Conservation (phyloP, 1,140 invertebrate species). For the Saccostrea echinata region DNA sequence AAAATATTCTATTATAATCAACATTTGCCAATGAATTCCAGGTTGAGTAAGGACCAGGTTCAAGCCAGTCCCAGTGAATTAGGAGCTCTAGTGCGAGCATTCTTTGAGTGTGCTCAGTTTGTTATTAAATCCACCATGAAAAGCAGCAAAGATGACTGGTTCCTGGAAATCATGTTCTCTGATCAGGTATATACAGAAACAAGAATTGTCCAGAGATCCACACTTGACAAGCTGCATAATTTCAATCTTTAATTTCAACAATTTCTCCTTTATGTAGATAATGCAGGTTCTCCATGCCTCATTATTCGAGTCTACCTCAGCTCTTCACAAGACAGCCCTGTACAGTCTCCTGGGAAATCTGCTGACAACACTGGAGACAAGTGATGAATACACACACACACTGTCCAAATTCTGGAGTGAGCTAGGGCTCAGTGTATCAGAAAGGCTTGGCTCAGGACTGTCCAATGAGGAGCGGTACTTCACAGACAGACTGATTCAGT, state of each 20-base stretch:
- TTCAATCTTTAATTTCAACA: not conserved
- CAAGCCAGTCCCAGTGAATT: conserved; percentile 83
- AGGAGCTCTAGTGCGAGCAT: conserved; percentile 83
- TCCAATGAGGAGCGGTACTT: conserved; percentile 42
- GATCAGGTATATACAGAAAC: conserved; percentile 62
- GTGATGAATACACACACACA: conserved; percentile 25
- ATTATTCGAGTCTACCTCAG: conserved; percentile 64
- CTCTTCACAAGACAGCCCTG: conserved; percentile 67
- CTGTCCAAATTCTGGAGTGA: conserved; percentile 61
- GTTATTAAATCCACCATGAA: conserved; percentile 63
- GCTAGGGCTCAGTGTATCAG: conserved; percentile 55
- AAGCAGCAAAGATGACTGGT: conserved; percentile 25
- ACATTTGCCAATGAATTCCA: conserved; percentile 72
- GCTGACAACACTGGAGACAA: conserved; percentile 58
- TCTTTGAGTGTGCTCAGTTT: conserved; percentile 87
- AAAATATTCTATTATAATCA: too few species aligned
- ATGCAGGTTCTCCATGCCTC: conserved; percentile 71
- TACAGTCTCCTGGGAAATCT: conserved; percentile 63
- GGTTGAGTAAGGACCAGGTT: conserved; percentile 81
- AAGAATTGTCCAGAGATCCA: not conserved
- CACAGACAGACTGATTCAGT: conserved; percentile 56
- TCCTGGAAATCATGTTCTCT: conserved; percentile 50
- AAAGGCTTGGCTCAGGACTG: conserved; percentile 47
- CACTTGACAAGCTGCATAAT: too few species aligned
- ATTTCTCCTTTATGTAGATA: conserved; percentile 65